Evolutionary conservation across 92 coral and sea anemone species (phyloP).

Genomic region (Bergia puertoricense): DNA sequence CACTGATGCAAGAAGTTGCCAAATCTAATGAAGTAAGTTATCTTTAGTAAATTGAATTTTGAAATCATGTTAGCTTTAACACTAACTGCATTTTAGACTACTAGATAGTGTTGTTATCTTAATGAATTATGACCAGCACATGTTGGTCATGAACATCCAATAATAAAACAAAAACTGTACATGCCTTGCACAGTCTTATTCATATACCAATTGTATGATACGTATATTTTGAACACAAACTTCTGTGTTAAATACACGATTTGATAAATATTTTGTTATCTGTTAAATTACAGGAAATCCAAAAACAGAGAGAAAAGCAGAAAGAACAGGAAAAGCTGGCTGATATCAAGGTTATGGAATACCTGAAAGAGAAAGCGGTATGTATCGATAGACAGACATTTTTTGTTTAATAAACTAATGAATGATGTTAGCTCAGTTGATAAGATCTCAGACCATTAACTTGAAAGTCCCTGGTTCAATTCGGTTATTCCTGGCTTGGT

Average conservation of each 20-base stretch:
- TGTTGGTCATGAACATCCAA: too few species aligned
- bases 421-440: too few species aligned
- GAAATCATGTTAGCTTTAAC: not conserved
- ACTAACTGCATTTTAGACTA: not conserved
- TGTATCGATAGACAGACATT: conserved; percentile 20
- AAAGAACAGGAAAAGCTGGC: conserved; percentile 85
- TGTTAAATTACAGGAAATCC: conserved; percentile 67
- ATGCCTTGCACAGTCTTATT: too few species aligned
- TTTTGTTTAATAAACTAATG: not conserved
- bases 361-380: conserved; percentile 91
- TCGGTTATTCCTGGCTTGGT: too few species aligned
- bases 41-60: not conserved
- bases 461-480: too few species aligned
- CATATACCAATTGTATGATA: too few species aligned
- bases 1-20: conserved; percentile 85
- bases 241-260: too few species aligned
- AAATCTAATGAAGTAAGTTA: conserved; percentile 88
- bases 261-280: not conserved
- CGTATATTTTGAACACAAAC: too few species aligned
- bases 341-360: conserved; percentile 96
- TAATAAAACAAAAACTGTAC: too few species aligned
- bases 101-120: not conserved
- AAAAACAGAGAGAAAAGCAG: conserved; percentile 66
- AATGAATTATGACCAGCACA: too few species aligned
- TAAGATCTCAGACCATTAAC: too few species aligned